phyloP scores from a whole-genome alignment of 2,113 vertebrate species.

The Callaeas wilsoni region DNA sequence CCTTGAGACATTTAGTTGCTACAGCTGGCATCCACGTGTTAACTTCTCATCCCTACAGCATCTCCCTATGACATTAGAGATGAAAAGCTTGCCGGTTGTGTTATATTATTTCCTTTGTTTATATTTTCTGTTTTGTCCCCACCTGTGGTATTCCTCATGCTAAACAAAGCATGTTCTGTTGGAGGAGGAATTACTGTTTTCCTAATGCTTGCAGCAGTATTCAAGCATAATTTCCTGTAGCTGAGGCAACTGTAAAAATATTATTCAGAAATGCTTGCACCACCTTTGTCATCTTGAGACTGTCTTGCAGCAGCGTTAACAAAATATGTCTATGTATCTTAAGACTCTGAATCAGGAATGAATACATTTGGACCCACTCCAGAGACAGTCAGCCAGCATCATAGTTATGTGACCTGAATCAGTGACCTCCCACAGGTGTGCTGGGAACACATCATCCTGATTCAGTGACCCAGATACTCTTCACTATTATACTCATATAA shows the following conservation, averaged over 20 bases:
- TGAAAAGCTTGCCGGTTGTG: not conserved
- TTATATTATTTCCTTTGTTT: conserved; percentile 28
- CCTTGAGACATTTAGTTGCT: conserved; percentile 2
- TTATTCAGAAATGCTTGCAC: not conserved
- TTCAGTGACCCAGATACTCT: not conserved
- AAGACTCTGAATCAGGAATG: not conserved
- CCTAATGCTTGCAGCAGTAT: not conserved
- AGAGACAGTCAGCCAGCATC: not conserved
- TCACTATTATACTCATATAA: not conserved
- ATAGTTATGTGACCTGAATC: not conserved
- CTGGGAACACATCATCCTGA: not conserved
- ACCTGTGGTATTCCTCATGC: conserved; percentile 6
- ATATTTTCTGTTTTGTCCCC: not conserved
- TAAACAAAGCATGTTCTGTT: not conserved
- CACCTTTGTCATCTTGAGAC: not conserved
- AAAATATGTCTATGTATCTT: not conserved
- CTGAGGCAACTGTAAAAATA: not conserved
- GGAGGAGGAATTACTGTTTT: not conserved
- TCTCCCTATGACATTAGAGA: not conserved
- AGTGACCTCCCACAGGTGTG: not conserved
- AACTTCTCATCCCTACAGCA: not conserved
- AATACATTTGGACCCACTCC: not conserved
- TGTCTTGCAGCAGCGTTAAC: not conserved
- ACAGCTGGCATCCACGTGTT: conserved; percentile 36
- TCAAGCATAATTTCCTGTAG: not conserved